phyloP scores from a whole-genome alignment of 2,888 invertebrate genomes.

The Arctia plantaginis region DNA sequence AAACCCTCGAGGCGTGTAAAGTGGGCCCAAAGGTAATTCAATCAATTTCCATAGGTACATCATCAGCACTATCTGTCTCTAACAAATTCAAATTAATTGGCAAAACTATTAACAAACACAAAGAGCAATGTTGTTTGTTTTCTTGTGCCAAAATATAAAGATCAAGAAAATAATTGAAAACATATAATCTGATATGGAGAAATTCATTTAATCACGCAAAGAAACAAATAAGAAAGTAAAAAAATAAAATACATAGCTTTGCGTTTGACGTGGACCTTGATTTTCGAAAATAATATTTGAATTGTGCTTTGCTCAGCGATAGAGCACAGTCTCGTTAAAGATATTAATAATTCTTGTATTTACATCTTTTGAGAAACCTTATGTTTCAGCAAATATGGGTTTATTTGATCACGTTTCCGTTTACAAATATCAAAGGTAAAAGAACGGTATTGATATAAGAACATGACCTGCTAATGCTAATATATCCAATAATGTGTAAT shows the following conservation, averaged over 20 bases:
- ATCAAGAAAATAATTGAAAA: background rate
- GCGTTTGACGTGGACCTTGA: background rate
- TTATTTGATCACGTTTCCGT: background rate
- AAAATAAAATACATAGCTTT: background rate
- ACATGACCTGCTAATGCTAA: conserved; percentile 4
- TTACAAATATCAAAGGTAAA: conserved; percentile 11
- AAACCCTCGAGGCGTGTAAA: background rate
- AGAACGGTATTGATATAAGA: conserved; percentile 8
- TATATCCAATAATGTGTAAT: background rate
- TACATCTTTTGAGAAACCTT: background rate
- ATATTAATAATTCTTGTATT: background rate
- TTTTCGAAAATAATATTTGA: background rate
- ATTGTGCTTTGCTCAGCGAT: background rate
- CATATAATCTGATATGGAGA: background rate
- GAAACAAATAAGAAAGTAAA: background rate
- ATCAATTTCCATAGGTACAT: background rate
- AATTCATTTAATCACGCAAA: background rate
- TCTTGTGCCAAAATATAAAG: background rate
- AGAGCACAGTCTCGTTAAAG: background rate
- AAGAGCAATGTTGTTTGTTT: background rate
- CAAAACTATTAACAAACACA: background rate
- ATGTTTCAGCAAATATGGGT: background rate
- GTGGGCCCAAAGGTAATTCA: background rate
- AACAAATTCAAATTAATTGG: background rate
- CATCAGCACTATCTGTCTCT: background rate